Base-by-base conservation (phyloP, 2,888 invertebrate species). In the Mesorhabditis spiculigera region DNA sequence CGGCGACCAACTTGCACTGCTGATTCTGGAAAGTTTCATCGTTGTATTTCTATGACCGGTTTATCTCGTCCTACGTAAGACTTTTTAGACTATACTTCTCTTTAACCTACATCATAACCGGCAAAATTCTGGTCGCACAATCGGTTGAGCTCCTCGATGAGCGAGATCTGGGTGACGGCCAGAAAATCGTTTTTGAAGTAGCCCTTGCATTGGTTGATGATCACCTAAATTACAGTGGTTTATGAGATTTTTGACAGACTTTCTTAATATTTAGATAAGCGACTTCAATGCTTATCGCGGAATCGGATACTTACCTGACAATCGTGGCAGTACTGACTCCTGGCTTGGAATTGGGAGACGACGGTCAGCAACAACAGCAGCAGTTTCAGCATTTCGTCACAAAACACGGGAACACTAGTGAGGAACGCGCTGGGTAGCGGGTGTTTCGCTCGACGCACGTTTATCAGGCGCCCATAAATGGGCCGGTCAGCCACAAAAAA, bases 81-180 rank as follows among this genome's bases (percentile, higher is more conserved):
- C 28, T 28, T 28, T 28, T 28, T 28, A 28, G 28, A 28, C 28
- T 28, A 28, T 28, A 28, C 28, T 28, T 28, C 28, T 28, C 28
- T 28, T 28, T 28, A 28, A 28, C 58, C n/a, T 50, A 50, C 58
- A 50, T 50, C 58, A 50, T 50, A 50, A 13, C 58, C 58, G 58
- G 58, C 58, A n/a, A 50, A 50, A 50, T n/a, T 50, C 58, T 50
- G 58, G n/a, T 50, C 58, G n/a, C 58, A 50, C 58, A 50, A 50
- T 13, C n/a, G n/a, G 58, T 10, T 50, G 10, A 50, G n/a, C 58
- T 50, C 58, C n/a, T 50, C n/a, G 58, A 50, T 10, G 10, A 50
- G 58, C 58, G 8, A 10, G n/a, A 13, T n/a, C 58, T 10, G n/a
- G 58, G 58, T 50, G 58, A 50, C 58, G 10, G n/a, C 8, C n/a